A percentile compares a stretch with the other conserved stretches of the same genome.
phyloP scores from a whole-genome alignment of 2,888 invertebrate genomes.

The Chymomyza amoena region DNA sequence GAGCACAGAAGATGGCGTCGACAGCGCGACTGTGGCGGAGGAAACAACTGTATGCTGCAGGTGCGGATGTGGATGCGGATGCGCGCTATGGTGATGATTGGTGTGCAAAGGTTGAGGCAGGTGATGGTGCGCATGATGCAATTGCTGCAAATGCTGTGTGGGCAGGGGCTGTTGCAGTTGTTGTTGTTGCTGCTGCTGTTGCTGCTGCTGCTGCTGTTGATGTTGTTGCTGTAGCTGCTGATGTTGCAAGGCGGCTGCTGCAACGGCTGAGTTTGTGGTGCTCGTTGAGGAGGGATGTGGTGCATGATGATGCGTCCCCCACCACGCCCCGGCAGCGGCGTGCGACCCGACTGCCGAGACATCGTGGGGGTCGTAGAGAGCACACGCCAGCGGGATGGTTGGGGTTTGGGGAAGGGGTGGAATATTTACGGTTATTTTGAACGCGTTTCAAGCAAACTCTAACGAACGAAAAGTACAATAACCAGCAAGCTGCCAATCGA shows the following conservation, averaged over 20 bases:
- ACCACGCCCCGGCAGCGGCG: constrained; percentile 80
- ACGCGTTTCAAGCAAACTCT: constrained; percentile 69
- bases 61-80: constrained; percentile 76
- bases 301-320: constrained; percentile 79
- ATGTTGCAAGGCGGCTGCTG: constrained; percentile 57
- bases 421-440: constrained; percentile 80
- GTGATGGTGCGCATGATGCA: constrained; percentile 80
- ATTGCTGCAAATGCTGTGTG: constrained; percentile 79
- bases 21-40: constrained; percentile 56
- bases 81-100: constrained; percentile 76
- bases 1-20: constrained; percentile 59
- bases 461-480: constrained; percentile 28
- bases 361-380: constrained; percentile 80
- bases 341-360: constrained; percentile 80
- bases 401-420: constrained; percentile 79
- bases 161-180: constrained; percentile 56
- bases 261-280: constrained; percentile 79
- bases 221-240: constrained; percentile 80
- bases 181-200: constrained; percentile 43
- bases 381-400: constrained; percentile 80
- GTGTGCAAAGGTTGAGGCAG: constrained; percentile 79
- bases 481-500: not conserved
- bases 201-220: constrained; percentile 53
- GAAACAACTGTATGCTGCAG: constrained; percentile 57
- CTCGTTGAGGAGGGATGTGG: constrained; percentile 64